These are phyloP conservation scores for Leptopilina syphax DNA, from an alignment of 2,888 invertebrate species.

Conservation along the genomic window DNA sequence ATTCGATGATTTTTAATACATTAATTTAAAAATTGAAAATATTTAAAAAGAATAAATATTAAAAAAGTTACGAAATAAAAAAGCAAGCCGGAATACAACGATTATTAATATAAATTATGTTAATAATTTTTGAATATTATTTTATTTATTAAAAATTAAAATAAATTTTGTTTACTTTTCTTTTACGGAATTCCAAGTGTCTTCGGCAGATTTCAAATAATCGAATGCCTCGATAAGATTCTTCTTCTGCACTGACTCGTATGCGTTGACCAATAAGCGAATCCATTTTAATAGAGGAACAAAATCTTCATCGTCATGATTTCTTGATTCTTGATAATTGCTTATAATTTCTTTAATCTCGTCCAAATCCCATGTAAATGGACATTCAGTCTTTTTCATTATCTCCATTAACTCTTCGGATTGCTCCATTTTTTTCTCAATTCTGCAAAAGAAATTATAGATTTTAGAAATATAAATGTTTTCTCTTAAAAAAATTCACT, in stretches of 20 bases:
- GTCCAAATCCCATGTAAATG: constrained; percentile 31
- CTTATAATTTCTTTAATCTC: not conserved
- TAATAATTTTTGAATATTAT: no score
- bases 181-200: constrained; percentile 4
- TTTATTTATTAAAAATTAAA: no score
- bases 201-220: not conserved
- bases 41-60: no score
- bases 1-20: no score
- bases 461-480: no score
- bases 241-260: not conserved
- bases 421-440: no score
- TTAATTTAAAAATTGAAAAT: no score
- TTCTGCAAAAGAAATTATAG: no score
- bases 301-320: constrained; percentile 47
- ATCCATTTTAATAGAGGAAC: constrained; percentile 28
- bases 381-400: constrained; percentile 16
- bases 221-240: not conserved
- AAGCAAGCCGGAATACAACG: no score
- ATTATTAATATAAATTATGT: no score
- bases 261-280: not conserved
- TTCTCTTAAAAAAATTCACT: no score
- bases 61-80: no score
- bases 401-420: not conserved
- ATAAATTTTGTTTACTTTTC: not conserved
- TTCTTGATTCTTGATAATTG: not conserved